Percentiles rank a stretch among this genome's conserved stretches.
Evolutionary conservation across 2,888 invertebrate genomes (phyloP).

Genomic region (Amiota minor): DNA sequence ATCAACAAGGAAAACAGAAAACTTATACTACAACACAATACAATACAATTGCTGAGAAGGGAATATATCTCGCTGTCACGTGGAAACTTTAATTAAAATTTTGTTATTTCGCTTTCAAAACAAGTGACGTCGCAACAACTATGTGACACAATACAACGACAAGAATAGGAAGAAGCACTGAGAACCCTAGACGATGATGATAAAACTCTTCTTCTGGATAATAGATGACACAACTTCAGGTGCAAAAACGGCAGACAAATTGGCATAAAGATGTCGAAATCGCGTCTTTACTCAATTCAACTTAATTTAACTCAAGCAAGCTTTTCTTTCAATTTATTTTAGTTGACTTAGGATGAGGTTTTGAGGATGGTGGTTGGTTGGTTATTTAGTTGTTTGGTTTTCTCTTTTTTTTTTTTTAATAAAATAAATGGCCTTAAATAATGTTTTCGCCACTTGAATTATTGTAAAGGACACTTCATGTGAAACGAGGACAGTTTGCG

Average conservation of each 20-base stretch:
- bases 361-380: no score
- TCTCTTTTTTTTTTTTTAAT: no score
- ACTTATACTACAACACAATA: neutral
- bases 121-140: neutral
- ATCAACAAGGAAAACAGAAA: neutral
- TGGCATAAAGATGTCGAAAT: neutral
- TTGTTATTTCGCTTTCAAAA: neutral
- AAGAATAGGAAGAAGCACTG: no score
- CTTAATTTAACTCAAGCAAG: neutral
- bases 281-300: neutral
- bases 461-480: neutral
- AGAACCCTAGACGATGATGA: no score
- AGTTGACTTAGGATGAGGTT: neutral
- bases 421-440: neutral
- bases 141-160: neutral
- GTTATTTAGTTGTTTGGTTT: no score
- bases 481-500: no score
- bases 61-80: conserved; percentile 15
- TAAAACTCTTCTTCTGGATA: no score
- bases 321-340: conserved; percentile 15
- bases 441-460: conserved; percentile 8
- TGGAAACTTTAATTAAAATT: conserved; percentile 27
- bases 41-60: neutral
- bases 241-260: conserved; percentile 1
- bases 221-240: neutral